Conservation (phyloP, 1,140 invertebrate species). For the Drosophila willistoni region DNA sequence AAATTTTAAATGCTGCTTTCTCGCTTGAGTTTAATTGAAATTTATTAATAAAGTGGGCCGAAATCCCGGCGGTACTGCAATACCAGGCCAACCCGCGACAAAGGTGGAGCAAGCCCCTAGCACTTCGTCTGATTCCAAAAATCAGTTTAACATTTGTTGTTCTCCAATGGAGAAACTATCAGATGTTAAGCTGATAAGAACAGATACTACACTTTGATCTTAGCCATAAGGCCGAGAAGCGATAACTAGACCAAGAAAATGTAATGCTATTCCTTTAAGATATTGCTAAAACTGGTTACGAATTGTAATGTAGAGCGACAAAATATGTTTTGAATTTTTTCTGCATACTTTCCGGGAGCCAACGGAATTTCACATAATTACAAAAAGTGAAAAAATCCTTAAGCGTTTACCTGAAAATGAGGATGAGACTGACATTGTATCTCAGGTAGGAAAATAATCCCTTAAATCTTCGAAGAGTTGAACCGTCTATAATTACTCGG, state of each 20-base stretch:
- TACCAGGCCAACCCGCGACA: slow-evolving; percentile 69
- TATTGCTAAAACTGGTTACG: not conserved
- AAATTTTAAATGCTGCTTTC: too few relatives aligned
- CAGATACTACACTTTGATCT: slow-evolving; percentile 85
- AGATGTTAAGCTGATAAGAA: slow-evolving; percentile 88
- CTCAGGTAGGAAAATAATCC: too few relatives aligned
- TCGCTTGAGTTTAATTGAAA: not conserved
- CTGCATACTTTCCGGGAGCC: not conserved
- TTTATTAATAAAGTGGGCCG: slow-evolving; percentile 1
- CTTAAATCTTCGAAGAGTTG: too few relatives aligned
- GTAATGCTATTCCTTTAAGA: not conserved
- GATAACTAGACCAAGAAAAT: not conserved
- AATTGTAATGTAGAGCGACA: not conserved
- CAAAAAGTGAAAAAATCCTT: too few relatives aligned
- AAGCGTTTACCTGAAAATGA: too few relatives aligned
- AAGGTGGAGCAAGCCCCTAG: slow-evolving; percentile 63
- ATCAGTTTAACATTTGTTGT: slow-evolving; percentile 59
- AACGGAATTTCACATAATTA: too few relatives aligned
- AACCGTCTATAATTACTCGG: too few relatives aligned
- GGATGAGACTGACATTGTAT: too few relatives aligned
- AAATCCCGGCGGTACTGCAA: slow-evolving; percentile 85
- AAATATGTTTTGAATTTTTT: not conserved
- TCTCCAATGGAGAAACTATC: slow-evolving; percentile 68
- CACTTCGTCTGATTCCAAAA: slow-evolving; percentile 47
- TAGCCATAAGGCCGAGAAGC: slow-evolving; percentile 82